These are phyloP conservation scores for Epinephelus moara DNA, from an alignment of 2,113 vertebrate genomes.

Conservation along the genomic window DNA sequence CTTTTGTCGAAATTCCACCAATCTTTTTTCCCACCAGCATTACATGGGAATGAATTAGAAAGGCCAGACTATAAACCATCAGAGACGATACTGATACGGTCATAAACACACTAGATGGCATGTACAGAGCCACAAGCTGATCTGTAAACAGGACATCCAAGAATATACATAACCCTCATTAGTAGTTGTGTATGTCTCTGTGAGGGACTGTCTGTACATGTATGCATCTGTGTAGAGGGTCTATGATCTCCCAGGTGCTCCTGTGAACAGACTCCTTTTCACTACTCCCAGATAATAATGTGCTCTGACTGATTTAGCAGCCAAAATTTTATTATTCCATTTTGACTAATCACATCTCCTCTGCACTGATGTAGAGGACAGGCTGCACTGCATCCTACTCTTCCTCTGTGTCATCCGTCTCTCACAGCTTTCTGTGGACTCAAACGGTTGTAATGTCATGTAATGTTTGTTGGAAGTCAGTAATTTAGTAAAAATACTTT, in stretches of 20 bases:
- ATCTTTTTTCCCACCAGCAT: neutral
- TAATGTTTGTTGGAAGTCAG: conserved; percentile 39
- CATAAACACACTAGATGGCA: neutral
- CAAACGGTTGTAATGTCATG: conserved; percentile 38
- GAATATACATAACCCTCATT: neutral
- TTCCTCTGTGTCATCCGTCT: conserved; percentile 15
- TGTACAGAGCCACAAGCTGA: neutral
- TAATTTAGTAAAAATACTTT: neutral
- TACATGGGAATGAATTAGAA: neutral
- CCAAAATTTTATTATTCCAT: conserved; percentile 80
- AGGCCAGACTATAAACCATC: neutral
- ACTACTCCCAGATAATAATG: conserved; percentile 49
- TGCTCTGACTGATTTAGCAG: conserved; percentile 75
- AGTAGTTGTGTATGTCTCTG: neutral
- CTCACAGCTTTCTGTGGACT: conserved; percentile 35
- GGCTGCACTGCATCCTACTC: conserved; percentile 24
- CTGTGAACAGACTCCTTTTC: conserved; percentile 73
- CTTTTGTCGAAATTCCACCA: neutral
- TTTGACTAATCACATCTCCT: conserved; percentile 76
- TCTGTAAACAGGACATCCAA: neutral
- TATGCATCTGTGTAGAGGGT: neutral
- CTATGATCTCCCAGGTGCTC: conserved; percentile 68
- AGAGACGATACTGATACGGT: neutral
- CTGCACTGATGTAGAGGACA: conserved; percentile 34
- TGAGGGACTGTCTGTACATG: neutral